Conservation (phyloP, 2,888 invertebrate genomes). For the Thecocarcelia acutangulata region DNA sequence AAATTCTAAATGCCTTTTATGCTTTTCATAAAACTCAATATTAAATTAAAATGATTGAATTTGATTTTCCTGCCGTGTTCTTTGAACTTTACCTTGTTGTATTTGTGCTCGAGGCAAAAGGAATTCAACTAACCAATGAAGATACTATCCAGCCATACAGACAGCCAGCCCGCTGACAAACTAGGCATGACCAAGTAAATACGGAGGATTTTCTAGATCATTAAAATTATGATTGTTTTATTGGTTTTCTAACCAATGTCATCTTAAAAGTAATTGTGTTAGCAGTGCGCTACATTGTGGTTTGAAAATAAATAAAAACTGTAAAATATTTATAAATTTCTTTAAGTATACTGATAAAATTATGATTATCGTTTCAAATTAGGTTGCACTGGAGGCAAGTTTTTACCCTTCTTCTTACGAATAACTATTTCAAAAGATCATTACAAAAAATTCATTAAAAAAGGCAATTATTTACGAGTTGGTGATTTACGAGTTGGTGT, state of each 20-base stretch:
- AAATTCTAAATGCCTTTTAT: constrained; percentile 56
- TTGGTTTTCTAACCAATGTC: neutral
- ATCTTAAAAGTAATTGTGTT: neutral
- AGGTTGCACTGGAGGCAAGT: too few relatives aligned
- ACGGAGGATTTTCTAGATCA: constrained; percentile 42
- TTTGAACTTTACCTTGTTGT: constrained; percentile 8
- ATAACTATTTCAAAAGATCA: too few relatives aligned
- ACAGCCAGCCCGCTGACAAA: constrained; percentile 21
- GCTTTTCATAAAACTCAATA: constrained; percentile 38
- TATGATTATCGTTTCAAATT: too few relatives aligned
- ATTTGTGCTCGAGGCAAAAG: constrained; percentile 3
- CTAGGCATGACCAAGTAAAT: constrained; percentile 55
- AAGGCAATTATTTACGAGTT: too few relatives aligned
- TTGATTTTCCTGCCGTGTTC: constrained; percentile 34
- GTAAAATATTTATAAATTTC: too few relatives aligned
- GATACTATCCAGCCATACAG: constrained; percentile 25
- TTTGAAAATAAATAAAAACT: too few relatives aligned
- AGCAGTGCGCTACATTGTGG: too few relatives aligned
- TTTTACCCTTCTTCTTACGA: too few relatives aligned
- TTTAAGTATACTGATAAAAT: too few relatives aligned
- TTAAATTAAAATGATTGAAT: constrained; percentile 63
- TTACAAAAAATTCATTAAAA: too few relatives aligned
- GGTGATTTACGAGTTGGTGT: too few relatives aligned
- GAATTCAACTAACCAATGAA: constrained; percentile 32
- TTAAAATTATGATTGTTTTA: constrained; percentile 53